Conservation (phyloP, 1,140 invertebrate species). For the Achatina immaculata region DNA sequence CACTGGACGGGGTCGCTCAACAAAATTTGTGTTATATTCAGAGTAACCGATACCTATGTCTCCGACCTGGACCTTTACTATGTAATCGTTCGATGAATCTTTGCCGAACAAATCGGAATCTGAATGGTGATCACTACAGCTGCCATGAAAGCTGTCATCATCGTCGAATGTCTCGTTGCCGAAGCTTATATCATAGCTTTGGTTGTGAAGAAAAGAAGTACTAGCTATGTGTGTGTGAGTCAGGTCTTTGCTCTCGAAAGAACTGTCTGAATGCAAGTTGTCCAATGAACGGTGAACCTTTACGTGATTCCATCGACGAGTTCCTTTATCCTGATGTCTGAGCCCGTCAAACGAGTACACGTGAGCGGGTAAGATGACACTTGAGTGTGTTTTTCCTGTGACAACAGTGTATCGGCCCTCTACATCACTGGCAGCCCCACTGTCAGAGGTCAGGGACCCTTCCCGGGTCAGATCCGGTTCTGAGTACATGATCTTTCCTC, state of each 20-base stretch:
- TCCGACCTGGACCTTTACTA: background rate
- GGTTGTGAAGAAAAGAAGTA: background rate
- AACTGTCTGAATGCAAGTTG: background rate
- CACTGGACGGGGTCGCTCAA: background rate
- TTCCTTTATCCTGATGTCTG: background rate
- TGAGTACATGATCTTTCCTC: constrained; percentile 15
- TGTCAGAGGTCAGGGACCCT: background rate
- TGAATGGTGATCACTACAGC: background rate
- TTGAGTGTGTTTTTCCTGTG: background rate
- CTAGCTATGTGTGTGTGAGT: background rate
- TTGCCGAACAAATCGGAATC: background rate
- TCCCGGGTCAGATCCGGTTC: constrained; percentile 27
- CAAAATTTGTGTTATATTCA: background rate
- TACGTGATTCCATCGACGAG: background rate
- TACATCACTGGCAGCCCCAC: background rate
- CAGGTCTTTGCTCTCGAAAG: background rate
- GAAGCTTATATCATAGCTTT: constrained; percentile 19
- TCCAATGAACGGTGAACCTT: background rate
- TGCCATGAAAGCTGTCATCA: background rate
- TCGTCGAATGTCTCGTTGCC: constrained; percentile 9
- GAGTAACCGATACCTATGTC: background rate
- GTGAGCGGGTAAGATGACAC: background rate
- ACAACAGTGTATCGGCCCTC: background rate
- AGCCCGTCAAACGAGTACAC: background rate
- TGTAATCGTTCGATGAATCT: background rate